These are phyloP conservation scores for Rotaria magnacalcarata DNA, from an alignment of 2,888 invertebrate species.

Conservation along the genomic window DNA sequence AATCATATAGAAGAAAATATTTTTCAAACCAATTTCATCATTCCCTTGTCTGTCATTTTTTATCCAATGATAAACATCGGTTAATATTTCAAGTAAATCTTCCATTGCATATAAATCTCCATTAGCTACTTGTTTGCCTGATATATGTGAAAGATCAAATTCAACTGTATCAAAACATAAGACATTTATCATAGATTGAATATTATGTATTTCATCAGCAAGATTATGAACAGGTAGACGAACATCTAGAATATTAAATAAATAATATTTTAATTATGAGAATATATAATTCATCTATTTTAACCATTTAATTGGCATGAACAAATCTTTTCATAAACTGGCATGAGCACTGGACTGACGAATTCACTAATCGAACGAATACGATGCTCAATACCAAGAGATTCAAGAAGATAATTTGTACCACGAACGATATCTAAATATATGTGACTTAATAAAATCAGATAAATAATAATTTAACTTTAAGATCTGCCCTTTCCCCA, in stretches of 20 bases:
- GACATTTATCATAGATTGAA: constrained; percentile 56
- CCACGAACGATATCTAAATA: constrained; percentile 28
- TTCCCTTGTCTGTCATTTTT: background rate
- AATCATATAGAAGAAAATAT: background rate
- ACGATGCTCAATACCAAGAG: constrained; percentile 18
- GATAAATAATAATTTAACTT: no score
- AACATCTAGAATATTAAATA: background rate
- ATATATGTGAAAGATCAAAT: constrained; percentile 57
- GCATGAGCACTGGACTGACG: background rate
- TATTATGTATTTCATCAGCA: constrained; percentile 57
- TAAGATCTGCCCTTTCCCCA: no score
- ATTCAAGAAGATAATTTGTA: constrained; percentile 33
- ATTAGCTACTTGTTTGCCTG: constrained; percentile 53
- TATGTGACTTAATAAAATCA: background rate
- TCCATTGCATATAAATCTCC: constrained; percentile 52
- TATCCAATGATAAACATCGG: constrained; percentile 50
- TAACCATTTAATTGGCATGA: constrained; percentile 21
- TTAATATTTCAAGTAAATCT: constrained; percentile 56
- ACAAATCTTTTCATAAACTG: constrained; percentile 42
- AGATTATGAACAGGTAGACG: constrained; percentile 27
- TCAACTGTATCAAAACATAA: constrained; percentile 55
- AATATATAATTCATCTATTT: background rate
- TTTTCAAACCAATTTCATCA: background rate
- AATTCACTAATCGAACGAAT: constrained; percentile 15
- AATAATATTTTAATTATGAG: background rate